Evolutionary conservation across 2,797 vertebrate genomes (phyloP), one percentile per base, ranked within the genome.

Genomic region (Botia almorhae): DNA sequence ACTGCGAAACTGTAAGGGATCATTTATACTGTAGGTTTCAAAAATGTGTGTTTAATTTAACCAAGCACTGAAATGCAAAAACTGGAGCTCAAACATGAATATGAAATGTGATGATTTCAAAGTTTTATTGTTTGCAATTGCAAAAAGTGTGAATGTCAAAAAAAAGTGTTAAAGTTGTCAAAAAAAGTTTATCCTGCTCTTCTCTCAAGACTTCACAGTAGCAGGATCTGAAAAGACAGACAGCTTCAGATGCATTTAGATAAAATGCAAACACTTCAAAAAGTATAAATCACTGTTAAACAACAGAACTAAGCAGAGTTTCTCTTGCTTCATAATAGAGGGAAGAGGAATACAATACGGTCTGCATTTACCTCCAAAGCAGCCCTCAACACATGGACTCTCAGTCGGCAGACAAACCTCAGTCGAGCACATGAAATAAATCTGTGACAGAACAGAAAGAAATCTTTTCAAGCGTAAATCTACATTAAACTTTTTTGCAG

Each of bases 381-480:
- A 94, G 81, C 93, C 94, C 69, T 95, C 94, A 0, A 93, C 84
- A 84, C 94, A 95, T 0, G 89, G 91, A 19, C 91, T 92, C 0
- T 94, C 91, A 39, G 60, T 87, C 1, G 90, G 90, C 0, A 91
- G 92, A 85, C 94, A 95, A 82, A 93, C 89, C 87, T 95, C 94
- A 53, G 93, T 94, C 0, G 93, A 93, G 85, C 94, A 95, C 94
- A 95, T 94, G 81, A 94, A 94, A 90, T 95, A 94, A 85, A 94
- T 91, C 94, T 95, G 88, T 75, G 69, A 65, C 36, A 33, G 5
- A 46, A 1, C n/a, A 29, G 4, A 53, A 36, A 36, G 50, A 1
- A 16, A n/a, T 1, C 21, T 12, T 29, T 61, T 61, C 1, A 68
- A 43, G n/a, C 13, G 0, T 19, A 5, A 51, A 16, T 17, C 50